Percentiles rank a stretch among this genome's conserved stretches.
Evolutionary conservation across 2,888 invertebrate genomes (phyloP).

Genomic region (Graphium colonna): DNA sequence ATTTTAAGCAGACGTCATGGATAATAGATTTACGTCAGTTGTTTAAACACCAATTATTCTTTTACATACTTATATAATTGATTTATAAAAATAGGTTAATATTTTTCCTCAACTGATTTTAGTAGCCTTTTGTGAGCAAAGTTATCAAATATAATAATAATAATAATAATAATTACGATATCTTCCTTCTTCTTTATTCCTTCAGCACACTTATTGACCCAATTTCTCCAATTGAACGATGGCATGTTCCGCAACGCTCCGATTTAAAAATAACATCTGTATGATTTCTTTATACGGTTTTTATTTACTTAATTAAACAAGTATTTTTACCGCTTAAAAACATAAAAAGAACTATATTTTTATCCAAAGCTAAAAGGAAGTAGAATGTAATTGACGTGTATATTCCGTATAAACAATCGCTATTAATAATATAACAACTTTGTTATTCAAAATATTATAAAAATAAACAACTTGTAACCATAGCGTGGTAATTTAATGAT

Average conservation of each 20-base stretch:
- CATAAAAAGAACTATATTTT: not conserved
- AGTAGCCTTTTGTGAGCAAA: too few species aligned
- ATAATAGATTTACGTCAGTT: too few species aligned
- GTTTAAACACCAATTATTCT: too few species aligned
- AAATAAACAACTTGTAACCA: not conserved
- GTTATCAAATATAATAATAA: too few species aligned
- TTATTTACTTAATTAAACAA: not conserved
- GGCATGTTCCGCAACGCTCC: not conserved
- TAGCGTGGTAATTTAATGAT: not conserved
- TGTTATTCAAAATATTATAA: not conserved
- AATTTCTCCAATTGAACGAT: not conserved
- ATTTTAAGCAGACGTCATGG: too few species aligned
- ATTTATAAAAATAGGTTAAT: too few species aligned
- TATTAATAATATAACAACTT: constrained; percentile 9
- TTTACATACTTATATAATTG: too few species aligned
- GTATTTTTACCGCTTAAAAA: not conserved
- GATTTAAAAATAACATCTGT: not conserved
- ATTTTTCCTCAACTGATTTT: too few species aligned
- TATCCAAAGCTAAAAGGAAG: constrained; percentile 4
- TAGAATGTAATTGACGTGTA: constrained; percentile 5
- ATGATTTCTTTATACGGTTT: not conserved
- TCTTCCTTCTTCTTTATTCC: not conserved
- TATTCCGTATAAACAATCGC: constrained; percentile 2
- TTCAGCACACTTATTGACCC: not conserved
- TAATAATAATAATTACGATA: too few species aligned